A percentile compares a stretch with the other conserved stretches of the same genome.
These are phyloP conservation scores for Drosophila algonquin DNA, from an alignment of 2,888 invertebrate genomes.

Conservation along the genomic window DNA sequence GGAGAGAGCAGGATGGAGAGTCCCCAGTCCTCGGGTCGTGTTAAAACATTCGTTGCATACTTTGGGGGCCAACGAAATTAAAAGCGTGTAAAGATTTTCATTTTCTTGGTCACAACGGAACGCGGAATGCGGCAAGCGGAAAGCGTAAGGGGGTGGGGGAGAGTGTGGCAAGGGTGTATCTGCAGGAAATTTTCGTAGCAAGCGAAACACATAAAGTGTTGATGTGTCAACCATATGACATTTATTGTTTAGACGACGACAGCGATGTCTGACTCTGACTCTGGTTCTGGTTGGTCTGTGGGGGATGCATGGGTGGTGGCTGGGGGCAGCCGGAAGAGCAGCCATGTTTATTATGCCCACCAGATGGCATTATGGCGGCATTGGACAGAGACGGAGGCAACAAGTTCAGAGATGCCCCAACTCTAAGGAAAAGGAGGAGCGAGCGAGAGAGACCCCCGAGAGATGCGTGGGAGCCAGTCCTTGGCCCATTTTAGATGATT, in stretches of 20 bases:
- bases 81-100: conserved; percentile 76
- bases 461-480: neutral
- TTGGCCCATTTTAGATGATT: conserved; percentile 29
- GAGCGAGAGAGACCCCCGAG: neutral
- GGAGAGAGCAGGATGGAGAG: neutral
- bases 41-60: conserved; percentile 60
- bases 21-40: too few species aligned
- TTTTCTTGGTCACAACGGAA: conserved; percentile 20
- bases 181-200: conserved; percentile 43
- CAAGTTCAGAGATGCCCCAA: conserved; percentile 45
- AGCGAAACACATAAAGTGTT: conserved; percentile 75
- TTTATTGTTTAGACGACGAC: conserved; percentile 66
- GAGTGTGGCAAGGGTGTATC: conserved; percentile 7
- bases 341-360: conserved; percentile 43
- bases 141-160: too few species aligned
- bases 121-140: neutral
- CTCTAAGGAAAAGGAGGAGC: conserved; percentile 1
- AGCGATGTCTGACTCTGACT: conserved; percentile 32
- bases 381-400: conserved; percentile 42
- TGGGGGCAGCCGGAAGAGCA: conserved; percentile 7
- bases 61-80: conserved; percentile 63
- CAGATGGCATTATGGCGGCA: conserved; percentile 67
- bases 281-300: conserved; percentile 4
- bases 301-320: too few species aligned
- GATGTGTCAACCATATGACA: conserved; percentile 79